Evolutionary conservation across 1,140 invertebrate genomes (phyloP), one percentile per base, ranked within the genome.

Genomic region (Danaus melanippus): DNA sequence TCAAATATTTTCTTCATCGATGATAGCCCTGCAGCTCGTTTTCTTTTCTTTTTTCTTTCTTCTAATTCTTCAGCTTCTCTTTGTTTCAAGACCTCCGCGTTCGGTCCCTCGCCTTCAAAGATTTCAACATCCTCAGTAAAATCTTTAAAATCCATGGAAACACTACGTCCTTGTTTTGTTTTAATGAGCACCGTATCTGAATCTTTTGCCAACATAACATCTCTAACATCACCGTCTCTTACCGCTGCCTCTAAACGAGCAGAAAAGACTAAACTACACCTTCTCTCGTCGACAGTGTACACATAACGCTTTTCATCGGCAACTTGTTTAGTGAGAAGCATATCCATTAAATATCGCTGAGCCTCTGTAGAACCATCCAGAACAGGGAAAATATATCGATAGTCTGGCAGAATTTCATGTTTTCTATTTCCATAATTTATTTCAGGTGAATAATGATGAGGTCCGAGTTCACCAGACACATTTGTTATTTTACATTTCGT

Each of bases 211-310:
- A 95, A 77, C 90, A 94, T 91, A 0, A 95, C 90, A 63, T 93
- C 92, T 48, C 91, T 89, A 8, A 95, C 90, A 64, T 94, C 93
- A 15, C 93, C 93, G 68, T 93, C 92, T 11, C 92, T 83, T 17
- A 95, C 91, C 10, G 93, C 93, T 1, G 91, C 90, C 76, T 95
- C 94, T 57, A 95, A 87, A 52, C 90, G 88, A 9, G 92, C 91
- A 1, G 92, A 90, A 62, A 95, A 90, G n/a, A 95, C 91, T 15
- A 95, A 84, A 70, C 91, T 92, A 66, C 91, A 93, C 70, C 90
- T 89, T 65, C 91, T 90, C 68, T 95, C 93, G 57, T 92, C 87
- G 7, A 94, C 91, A 1, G 91, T 91, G 70, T 94, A 95, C n/a
- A 94, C 93, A 69, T 92, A 94, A 47, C 89, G 88, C 10, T 87